Percentiles rank a stretch among this genome's conserved stretches.
These are phyloP conservation scores for Trigoniulus corallinus DNA, from an alignment of 1,140 invertebrate genomes.

Conservation along the genomic window DNA sequence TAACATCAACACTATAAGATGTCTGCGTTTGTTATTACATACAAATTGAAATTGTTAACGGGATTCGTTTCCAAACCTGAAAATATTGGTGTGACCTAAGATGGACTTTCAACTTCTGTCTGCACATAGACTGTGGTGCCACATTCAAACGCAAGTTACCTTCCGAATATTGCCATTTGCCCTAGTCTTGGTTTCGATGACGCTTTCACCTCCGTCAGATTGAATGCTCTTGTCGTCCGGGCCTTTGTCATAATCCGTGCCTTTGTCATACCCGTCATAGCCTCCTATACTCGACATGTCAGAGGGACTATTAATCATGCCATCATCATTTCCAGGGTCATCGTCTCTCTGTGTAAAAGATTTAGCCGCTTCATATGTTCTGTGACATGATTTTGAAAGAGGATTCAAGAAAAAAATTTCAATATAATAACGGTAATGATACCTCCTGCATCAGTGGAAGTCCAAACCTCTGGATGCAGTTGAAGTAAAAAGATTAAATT, in stretches of 20 bases:
- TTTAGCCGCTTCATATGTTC: too few relatives aligned
- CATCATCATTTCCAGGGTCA: conserved; percentile 8
- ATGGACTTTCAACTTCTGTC: too few relatives aligned
- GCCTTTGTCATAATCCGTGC: conserved; percentile 62
- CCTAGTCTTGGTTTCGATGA: conserved; percentile 53
- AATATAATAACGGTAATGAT: too few relatives aligned
- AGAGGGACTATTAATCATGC: conserved; percentile 63
- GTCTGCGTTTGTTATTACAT: too few relatives aligned
- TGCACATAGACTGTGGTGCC: too few relatives aligned
- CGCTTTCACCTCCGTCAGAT: conserved; percentile 46
- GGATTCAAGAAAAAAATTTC: too few relatives aligned
- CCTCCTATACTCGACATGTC: conserved; percentile 75
- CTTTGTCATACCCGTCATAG: conserved; percentile 69
- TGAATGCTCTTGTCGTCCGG: conserved; percentile 78
- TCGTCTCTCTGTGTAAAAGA: conserved; percentile 16
- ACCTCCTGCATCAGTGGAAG: not conserved
- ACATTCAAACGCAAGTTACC: too few relatives aligned
- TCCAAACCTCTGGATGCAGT: not conserved
- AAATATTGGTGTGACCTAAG: too few relatives aligned
- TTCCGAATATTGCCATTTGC: conserved; percentile 47
- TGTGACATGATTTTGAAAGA: too few relatives aligned
- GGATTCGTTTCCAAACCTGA: too few relatives aligned
- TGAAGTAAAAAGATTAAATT: not conserved
- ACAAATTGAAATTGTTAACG: too few relatives aligned
- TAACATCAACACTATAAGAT: too few relatives aligned